Base-by-base conservation (phyloP, 2,888 invertebrate species). In the Periphyllus acericola region DNA sequence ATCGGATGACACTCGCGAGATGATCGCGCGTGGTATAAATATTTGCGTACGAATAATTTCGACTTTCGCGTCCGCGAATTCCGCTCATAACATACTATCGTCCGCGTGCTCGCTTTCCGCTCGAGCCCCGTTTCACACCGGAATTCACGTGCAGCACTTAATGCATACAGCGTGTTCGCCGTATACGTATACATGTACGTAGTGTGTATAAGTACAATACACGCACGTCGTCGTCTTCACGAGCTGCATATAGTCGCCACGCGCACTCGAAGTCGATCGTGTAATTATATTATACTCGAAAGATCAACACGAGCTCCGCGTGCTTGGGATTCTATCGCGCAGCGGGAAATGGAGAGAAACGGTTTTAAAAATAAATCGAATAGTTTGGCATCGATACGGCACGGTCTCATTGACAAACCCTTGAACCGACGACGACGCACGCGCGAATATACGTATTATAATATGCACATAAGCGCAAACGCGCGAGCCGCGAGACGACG, bases 351-450 rank as follows among this genome's bases (percentile, higher is more conserved):
- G 46, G 46, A 11, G 40, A 75, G 55, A 83, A 76, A 76, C 80
- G 55, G 60, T 87, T n/a, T n/a, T 87, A 87, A 87, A 87, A 87
- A 87, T 87, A 87, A 87, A 87, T 87, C 86, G 86, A 87, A 87
- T 87, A 87, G 72, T 87, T 87, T 87, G 86, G 86, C 86, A 87
- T 87, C 80, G 72, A 72, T 74, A 72, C 79, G 21, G 55, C 60
- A 74, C 60, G 74, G 86, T 87, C 86, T 87, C 86, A 87, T 87
- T 87, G 86, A 87, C 86, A 80, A 87, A 87, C 86, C 80, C 86
- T 86, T 86, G 86, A 86, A 86, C 85, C 78, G 76, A 21, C 83
- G 3, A 21, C 55, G 55, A 75, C 74, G 75, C 60, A 75, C 60
- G 60, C 36, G 29, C 60, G 83, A 83, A 75, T 83, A 74, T 74